Evolutionary conservation across 2,888 invertebrate genomes (phyloP), one percentile per base, ranked within the genome.

Genomic region (Monochamus alternatus): DNA sequence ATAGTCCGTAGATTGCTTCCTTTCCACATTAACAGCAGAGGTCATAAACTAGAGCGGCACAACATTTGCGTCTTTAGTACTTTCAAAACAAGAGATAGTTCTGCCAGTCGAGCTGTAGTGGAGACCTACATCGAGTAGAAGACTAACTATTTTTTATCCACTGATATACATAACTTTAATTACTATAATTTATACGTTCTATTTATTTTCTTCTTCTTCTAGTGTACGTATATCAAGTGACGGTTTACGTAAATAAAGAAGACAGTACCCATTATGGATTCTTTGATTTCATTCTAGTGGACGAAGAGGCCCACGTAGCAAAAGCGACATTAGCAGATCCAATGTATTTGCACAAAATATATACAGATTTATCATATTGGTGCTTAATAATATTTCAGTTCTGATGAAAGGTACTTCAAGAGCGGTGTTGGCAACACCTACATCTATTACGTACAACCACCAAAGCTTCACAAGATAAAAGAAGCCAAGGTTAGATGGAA

Each of bases 401-500:
- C 76, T 2, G 76, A 75, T 4, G 55, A 68, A 59, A 71, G 78
- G 65, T 3, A 73, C 10, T 77, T 81, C 62, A 73, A 68, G 47
- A 60, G 67, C 10, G 79, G 78, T n/a, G 22, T 51, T 7, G 75
- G 78, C 8, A 84, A 87, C 63, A 84, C 81, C 12, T 85, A 85
- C 62, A 79, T 88, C 7, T 86, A 86, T 75, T 88, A 88, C 55
- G 85, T 86, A 0, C 74, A 81, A 14, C 82, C 84, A 5, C 88
- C 88, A 5, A 80, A 82, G 73, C 78, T 88, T 52, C 76, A 78
- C 0, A 76, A 73, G 38, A 78, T 88, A 4, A 84, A 84, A 59
- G 85, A 86, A 79, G 85, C 84, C 1, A 87, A 84, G 81, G 83
- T 87, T 1, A 85, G 83, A 72, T 88, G 88, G 88, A 82, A 79